Conservation (phyloP, 2,888 invertebrate species). For the Epistrophella euchroma region DNA sequence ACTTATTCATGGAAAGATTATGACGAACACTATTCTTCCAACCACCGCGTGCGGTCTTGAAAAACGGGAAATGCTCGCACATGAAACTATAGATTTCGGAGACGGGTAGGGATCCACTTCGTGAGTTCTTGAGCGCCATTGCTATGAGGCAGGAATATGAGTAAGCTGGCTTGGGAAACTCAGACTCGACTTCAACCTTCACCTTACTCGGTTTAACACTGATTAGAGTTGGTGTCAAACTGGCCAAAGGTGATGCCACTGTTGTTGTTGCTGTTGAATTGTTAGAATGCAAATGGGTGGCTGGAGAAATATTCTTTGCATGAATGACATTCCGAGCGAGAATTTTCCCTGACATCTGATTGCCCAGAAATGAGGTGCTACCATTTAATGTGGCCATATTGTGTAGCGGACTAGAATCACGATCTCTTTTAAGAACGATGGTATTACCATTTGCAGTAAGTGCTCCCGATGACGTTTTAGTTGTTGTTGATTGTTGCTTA, state of each 20-base stretch:
- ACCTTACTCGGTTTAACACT: slow-evolving; percentile 80
- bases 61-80: slow-evolving; percentile 99
- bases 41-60: slow-evolving; percentile 98
- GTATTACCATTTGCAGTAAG: slow-evolving; percentile 79
- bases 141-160: slow-evolving; percentile 99
- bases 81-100: slow-evolving; percentile 99
- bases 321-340: slow-evolving; percentile 79
- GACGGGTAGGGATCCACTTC: slow-evolving; percentile 96
- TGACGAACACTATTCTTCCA: slow-evolving; percentile 99
- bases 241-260: slow-evolving; percentile 57
- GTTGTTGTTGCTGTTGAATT: slow-evolving; percentile 74
- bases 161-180: slow-evolving; percentile 97
- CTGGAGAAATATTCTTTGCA: slow-evolving; percentile 81
- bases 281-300: slow-evolving; percentile 78
- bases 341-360: slow-evolving; percentile 77
- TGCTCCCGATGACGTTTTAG: slow-evolving; percentile 78
- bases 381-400: slow-evolving; percentile 78
- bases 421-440: slow-evolving; percentile 81
- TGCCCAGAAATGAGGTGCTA: slow-evolving; percentile 64
- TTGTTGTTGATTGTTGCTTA: slow-evolving; percentile 80
- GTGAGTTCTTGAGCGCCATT: slow-evolving; percentile 98
- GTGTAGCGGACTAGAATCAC: slow-evolving; percentile 81
- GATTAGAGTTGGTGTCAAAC: slow-evolving; percentile 67
- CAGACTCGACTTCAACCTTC: slow-evolving; percentile 81
- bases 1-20: slow-evolving; percentile 98